phyloP scores from a whole-genome alignment of 2,113 vertebrate species.

The Solea solea region DNA sequence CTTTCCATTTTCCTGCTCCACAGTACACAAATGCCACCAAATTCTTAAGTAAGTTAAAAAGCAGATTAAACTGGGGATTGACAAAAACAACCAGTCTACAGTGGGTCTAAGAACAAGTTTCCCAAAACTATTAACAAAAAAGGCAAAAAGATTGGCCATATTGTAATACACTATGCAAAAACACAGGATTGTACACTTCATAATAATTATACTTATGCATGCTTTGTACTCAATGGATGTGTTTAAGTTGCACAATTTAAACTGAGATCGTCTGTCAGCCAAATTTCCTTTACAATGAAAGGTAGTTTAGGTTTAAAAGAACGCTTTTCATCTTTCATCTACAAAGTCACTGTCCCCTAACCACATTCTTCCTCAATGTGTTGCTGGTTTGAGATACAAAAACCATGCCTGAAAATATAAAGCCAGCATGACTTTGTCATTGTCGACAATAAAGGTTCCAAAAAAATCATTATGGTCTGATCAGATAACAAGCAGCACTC shows the following conservation, averaged over 20 bases:
- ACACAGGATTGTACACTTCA: neutral
- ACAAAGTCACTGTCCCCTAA: conserved; percentile 24
- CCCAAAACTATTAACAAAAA: conserved; percentile 1
- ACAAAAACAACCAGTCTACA: conserved; percentile 20
- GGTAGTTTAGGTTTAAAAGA: too few relatives aligned
- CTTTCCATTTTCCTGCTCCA: conserved; percentile 73
- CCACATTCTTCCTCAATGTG: conserved; percentile 29
- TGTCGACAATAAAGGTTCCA: conserved; percentile 17
- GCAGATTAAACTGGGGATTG: conserved; percentile 51
- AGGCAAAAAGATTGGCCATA: neutral
- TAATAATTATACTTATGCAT: neutral
- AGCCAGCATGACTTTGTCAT: conserved; percentile 22
- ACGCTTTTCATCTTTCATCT: too few relatives aligned
- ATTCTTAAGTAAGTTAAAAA: conserved; percentile 71
- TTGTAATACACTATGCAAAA: neutral
- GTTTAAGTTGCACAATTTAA: neutral
- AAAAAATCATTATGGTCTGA: conserved; percentile 23
- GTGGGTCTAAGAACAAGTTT: conserved; percentile 1
- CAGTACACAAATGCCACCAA: conserved; percentile 64
- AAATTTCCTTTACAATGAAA: too few relatives aligned
- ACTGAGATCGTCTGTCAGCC: neutral
- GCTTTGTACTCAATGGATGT: neutral
- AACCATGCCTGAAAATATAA: neutral
- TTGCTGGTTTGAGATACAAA: neutral
- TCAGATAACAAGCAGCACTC: conserved; percentile 32